Percentiles rank a stretch among this genome's conserved stretches.
Conservation (phyloP, 2,113 vertebrate species). For the Oceanites oceanicus region DNA sequence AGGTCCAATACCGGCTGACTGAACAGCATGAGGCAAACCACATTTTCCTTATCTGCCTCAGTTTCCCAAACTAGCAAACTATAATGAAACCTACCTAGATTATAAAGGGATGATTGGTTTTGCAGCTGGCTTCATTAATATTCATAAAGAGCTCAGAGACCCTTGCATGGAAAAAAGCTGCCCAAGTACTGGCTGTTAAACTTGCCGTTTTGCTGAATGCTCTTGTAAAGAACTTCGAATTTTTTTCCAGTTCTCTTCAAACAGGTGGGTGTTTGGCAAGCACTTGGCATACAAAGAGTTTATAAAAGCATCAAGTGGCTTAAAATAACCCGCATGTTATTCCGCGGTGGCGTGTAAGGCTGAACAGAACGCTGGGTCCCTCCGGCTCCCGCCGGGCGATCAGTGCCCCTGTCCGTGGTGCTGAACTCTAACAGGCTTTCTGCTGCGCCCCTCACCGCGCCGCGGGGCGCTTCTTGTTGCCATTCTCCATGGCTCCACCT, state of each 20-base stretch:
- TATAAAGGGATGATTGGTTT: not conserved
- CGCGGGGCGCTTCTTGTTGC: not conserved
- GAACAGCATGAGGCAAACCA: not conserved
- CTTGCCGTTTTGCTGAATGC: conserved; percentile 8
- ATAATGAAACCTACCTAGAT: not conserved
- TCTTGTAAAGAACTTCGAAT: not conserved
- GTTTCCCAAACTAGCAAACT: not conserved
- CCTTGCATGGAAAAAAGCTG: not conserved
- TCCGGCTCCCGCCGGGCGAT: too few species aligned
- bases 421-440: not conserved
- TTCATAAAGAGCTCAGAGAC: not conserved
- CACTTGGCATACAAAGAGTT: not conserved
- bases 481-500: not conserved
- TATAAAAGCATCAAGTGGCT: not conserved
- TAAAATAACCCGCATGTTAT: not conserved
- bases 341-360: not conserved
- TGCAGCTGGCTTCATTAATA: conserved; percentile 33
- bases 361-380: not conserved
- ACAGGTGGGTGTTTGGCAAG: not conserved
- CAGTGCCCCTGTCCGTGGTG: conserved; percentile 19
- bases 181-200: not conserved
- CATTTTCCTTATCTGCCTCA: not conserved
- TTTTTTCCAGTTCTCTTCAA: not conserved
- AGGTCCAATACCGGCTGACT: not conserved
- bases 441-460: not conserved